Evolutionary conservation across 2,797 vertebrate genomes (phyloP).

Genomic region (Orestias chungarensis): DNA sequence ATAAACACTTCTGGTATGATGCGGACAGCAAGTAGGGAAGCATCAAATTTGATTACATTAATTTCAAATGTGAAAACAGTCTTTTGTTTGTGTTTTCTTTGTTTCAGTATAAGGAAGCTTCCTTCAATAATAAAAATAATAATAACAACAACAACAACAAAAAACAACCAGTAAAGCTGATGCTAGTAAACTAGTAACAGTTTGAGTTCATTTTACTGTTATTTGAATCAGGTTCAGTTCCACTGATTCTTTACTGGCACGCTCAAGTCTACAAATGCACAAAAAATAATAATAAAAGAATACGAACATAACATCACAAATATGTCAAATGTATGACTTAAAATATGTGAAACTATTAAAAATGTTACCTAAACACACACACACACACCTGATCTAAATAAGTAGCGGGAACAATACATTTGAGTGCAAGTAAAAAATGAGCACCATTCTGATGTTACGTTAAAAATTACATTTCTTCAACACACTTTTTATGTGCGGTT

Average conservation of each 20-base stretch:
- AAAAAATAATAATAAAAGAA: neutral
- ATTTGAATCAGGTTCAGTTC: neutral
- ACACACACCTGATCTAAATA: neutral
- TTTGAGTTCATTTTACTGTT: neutral
- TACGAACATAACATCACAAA: neutral
- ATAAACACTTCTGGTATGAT: conserved; percentile 58
- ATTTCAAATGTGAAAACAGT: conserved; percentile 4
- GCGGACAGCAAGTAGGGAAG: conserved; percentile 48
- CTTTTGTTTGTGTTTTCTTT: neutral
- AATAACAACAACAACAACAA: no score
- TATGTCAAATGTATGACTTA: neutral
- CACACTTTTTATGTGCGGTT: neutral
- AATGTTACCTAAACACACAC: neutral
- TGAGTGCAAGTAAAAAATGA: neutral
- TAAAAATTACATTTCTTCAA: neutral
- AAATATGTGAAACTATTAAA: neutral
- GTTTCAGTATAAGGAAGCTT: neutral
- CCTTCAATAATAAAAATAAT: neutral
- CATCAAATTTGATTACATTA: conserved; percentile 15
- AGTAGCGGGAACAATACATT: neutral
- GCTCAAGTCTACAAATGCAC: neutral
- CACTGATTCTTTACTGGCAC: neutral
- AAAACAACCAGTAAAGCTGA: neutral
- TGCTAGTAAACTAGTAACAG: neutral
- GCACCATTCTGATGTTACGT: neutral